phyloP scores from a whole-genome alignment of 2,113 vertebrate genomes.

The Alosa alosa region DNA sequence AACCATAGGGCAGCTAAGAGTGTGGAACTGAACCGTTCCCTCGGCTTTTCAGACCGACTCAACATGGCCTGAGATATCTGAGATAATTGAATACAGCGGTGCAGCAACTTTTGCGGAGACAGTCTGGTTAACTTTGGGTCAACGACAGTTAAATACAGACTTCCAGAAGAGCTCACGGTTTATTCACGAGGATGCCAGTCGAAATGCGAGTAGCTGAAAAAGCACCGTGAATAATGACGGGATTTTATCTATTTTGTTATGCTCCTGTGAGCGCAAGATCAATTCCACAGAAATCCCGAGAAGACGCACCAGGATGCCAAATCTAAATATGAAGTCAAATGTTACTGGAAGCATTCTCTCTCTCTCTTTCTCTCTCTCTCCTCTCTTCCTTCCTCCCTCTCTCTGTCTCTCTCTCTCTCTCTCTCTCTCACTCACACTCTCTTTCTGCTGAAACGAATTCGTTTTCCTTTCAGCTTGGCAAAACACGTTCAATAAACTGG shows the following conservation, averaged over 20 bases:
- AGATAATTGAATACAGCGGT: constrained; percentile 35
- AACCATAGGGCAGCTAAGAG: constrained; percentile 12
- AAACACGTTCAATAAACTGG: constrained; percentile 14
- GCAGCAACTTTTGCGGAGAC: constrained; percentile 33
- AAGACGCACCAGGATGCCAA: constrained; percentile 36
- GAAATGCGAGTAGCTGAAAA: constrained; percentile 22
- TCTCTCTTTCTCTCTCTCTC: constrained; percentile 22
- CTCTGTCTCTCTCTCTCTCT: too few relatives aligned
- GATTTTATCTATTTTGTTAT: constrained; percentile 31
- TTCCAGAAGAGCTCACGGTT: constrained; percentile 11
- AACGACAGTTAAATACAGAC: constrained; percentile 23
- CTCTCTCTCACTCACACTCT: background rate
- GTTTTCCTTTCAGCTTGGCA: constrained; percentile 37
- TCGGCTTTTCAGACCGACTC: constrained; percentile 14
- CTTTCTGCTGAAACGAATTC: constrained; percentile 43
- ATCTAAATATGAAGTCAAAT: constrained; percentile 19
- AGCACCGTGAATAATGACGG: constrained; percentile 26
- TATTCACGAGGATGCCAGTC: constrained; percentile 14
- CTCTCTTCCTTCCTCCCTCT: background rate
- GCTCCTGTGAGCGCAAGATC: constrained; percentile 18
- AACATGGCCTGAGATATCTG: constrained; percentile 18
- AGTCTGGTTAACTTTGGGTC: constrained; percentile 33
- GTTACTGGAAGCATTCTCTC: constrained; percentile 7
- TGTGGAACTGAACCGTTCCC: constrained; percentile 5
- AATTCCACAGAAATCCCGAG: constrained; percentile 5